A percentile compares a stretch with the other conserved stretches of the same genome.
Conservation (phyloP, 2,888 invertebrate species). For the Cyrtodaria siliqua region DNA sequence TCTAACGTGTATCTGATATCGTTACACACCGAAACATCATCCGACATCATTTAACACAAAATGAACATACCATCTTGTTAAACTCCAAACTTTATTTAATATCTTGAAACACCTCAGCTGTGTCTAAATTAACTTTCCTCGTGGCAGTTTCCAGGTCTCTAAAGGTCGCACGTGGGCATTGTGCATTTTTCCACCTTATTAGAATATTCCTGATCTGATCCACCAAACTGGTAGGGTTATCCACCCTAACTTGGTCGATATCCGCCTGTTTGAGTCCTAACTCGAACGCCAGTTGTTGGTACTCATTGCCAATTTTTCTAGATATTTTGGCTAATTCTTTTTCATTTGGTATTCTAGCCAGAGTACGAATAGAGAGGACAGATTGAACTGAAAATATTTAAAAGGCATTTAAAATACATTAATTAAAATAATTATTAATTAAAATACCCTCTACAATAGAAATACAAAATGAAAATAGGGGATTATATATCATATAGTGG, state of each 20-base stretch:
- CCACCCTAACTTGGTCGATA: slow-evolving; percentile 2
- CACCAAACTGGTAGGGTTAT: not conserved
- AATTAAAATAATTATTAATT: too few species aligned
- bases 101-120: not conserved
- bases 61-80: too few species aligned
- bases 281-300: not conserved
- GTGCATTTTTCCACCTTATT: not conserved
- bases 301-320: slow-evolving; percentile 5
- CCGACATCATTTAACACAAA: too few species aligned
- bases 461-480: too few species aligned
- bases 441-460: too few species aligned
- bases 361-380: too few species aligned
- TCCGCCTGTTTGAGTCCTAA: slow-evolving; percentile 5
- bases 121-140: not conserved
- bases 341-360: not conserved
- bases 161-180: not conserved
- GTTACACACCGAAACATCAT: too few species aligned
- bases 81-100: not conserved
- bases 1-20: too few species aligned
- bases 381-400: too few species aligned
- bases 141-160: slow-evolving; percentile 1
- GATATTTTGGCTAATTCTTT: slow-evolving; percentile 6
- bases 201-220: slow-evolving; percentile 2
- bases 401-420: too few species aligned
- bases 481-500: too few species aligned